Conservation (phyloP, 2,113 vertebrate species). For the Phrynosoma blainvillii region DNA sequence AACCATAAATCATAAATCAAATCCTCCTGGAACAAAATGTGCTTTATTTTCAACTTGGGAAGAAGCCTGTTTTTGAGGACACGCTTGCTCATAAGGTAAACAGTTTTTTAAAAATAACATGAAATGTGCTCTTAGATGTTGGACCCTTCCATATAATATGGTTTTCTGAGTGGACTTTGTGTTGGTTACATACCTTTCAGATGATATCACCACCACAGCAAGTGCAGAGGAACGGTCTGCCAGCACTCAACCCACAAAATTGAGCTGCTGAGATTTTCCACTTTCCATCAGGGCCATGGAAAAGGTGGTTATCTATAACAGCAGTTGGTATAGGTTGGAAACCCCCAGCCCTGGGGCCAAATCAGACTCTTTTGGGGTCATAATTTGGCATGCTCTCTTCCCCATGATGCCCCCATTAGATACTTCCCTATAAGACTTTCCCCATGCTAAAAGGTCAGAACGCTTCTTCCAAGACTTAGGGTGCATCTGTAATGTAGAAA, state of each 20-base stretch:
- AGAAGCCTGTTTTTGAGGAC: neutral
- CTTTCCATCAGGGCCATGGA: neutral
- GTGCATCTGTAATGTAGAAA: too few relatives aligned
- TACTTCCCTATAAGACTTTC: too few relatives aligned
- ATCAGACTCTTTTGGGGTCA: too few relatives aligned
- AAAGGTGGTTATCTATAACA: too few relatives aligned
- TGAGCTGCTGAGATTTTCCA: neutral
- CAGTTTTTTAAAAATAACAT: neutral
- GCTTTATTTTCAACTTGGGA: constrained; percentile 33
- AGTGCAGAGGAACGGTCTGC: neutral
- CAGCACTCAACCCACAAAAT: neutral
- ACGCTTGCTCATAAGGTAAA: neutral
- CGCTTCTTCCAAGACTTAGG: too few relatives aligned
- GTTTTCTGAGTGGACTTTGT: neutral
- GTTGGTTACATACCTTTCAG: neutral
- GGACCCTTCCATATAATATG: neutral
- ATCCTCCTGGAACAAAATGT: constrained; percentile 45
- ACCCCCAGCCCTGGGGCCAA: too few relatives aligned
- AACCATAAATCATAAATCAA: constrained; percentile 54
- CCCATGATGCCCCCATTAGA: too few relatives aligned
- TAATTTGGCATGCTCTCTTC: too few relatives aligned
- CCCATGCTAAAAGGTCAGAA: too few relatives aligned
- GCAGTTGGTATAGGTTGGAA: too few relatives aligned
- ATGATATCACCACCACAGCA: neutral
- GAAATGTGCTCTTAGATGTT: neutral